Conservation (phyloP, 2,888 invertebrate species). For the Latheticus oryzae region DNA sequence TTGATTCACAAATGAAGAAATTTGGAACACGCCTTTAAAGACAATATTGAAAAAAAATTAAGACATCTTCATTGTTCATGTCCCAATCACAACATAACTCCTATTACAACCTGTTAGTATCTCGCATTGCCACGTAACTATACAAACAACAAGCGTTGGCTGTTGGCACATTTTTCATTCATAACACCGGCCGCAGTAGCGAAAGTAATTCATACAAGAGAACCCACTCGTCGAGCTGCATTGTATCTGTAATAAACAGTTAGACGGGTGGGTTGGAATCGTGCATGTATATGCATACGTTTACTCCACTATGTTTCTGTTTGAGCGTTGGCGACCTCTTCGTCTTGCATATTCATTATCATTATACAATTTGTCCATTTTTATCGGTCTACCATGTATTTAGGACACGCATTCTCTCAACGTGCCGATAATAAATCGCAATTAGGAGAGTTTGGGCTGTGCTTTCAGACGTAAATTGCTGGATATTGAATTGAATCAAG, state of each 20-base stretch:
- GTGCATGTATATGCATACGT: slow-evolving; percentile 33
- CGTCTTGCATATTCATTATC: slow-evolving; percentile 41
- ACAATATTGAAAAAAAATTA: no score
- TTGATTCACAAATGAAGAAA: slow-evolving; percentile 2
- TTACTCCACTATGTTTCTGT: slow-evolving; percentile 13
- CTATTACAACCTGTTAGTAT: slow-evolving; percentile 24
- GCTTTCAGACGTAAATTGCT: slow-evolving; percentile 21
- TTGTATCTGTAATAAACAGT: slow-evolving; percentile 42
- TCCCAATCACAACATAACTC: slow-evolving; percentile 12
- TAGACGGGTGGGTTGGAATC: slow-evolving; percentile 33
- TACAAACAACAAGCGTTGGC: no score
- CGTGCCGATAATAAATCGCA: slow-evolving; percentile 36
- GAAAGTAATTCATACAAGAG: slow-evolving; percentile 48
- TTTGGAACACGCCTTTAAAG: no score
- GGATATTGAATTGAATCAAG: slow-evolving; percentile 10
- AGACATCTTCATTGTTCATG: slow-evolving; percentile 4
- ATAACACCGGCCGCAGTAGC: slow-evolving; percentile 44
- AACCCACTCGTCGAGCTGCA: slow-evolving; percentile 43
- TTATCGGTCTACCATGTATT: slow-evolving; percentile 43
- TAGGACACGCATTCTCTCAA: slow-evolving; percentile 42
- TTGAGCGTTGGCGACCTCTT: slow-evolving; percentile 46
- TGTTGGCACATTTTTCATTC: slow-evolving; percentile 47
- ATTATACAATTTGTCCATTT: slow-evolving; percentile 42
- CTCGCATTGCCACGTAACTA: slow-evolving; percentile 1
- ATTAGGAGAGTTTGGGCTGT: slow-evolving; percentile 31